Evolutionary conservation across 2,888 invertebrate species (phyloP).

Genomic region (Masnerella sp.): DNA sequence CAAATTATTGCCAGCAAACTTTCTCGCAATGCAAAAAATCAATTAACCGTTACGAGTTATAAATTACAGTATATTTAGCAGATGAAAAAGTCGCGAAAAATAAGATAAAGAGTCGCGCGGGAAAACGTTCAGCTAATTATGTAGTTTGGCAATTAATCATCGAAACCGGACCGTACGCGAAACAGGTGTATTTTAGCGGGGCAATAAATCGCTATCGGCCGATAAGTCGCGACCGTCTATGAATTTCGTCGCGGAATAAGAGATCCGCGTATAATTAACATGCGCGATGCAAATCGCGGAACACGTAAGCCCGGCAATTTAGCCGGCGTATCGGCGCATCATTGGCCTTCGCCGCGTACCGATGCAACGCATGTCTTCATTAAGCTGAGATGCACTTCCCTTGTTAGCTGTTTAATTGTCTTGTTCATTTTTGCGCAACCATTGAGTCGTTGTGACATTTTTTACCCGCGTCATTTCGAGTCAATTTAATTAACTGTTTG

Average conservation of each 20-base stretch:
- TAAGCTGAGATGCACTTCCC: constrained; percentile 49
- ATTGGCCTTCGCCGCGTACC: constrained; percentile 26
- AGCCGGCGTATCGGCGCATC: constrained; percentile 27
- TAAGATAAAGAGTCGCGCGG: constrained; percentile 3
- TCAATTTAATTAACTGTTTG: constrained; percentile 47
- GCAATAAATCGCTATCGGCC: constrained; percentile 34
- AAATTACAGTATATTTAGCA: constrained; percentile 22
- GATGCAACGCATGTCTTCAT: constrained; percentile 51
- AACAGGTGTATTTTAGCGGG: constrained; percentile 34
- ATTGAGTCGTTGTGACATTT: constrained; percentile 52
- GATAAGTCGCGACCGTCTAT: constrained; percentile 44
- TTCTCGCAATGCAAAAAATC: constrained; percentile 9
- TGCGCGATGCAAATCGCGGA: constrained; percentile 32
- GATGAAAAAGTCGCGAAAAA: not conserved
- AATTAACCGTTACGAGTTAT: constrained; percentile 44
- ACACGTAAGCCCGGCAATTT: constrained; percentile 36
- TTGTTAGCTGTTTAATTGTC: constrained; percentile 55
- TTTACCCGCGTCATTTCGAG: constrained; percentile 37
- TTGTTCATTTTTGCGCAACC: constrained; percentile 53
- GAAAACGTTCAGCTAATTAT: constrained; percentile 32
- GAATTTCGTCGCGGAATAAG: constrained; percentile 31
- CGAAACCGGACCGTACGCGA: constrained; percentile 28
- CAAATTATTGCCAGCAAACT: constrained; percentile 9
- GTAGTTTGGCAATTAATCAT: constrained; percentile 45
- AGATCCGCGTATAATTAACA: constrained; percentile 35